Conservation (phyloP, 2,797 vertebrate genomes). For the Poecilia picta region DNA sequence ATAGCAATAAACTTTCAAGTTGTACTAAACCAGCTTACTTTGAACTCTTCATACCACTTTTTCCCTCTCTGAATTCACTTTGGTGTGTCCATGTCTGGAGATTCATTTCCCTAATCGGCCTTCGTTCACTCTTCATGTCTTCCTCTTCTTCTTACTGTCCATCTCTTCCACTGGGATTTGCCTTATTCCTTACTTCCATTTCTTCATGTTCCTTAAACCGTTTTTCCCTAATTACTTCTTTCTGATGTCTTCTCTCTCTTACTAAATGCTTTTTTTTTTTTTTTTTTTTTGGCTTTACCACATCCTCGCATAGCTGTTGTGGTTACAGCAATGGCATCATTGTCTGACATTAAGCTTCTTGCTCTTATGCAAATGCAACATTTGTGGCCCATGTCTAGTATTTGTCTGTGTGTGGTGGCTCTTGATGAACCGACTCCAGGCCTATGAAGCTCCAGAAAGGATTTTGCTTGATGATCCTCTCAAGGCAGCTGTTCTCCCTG, state of each 20-base stretch:
- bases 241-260: slow-evolving; percentile 41
- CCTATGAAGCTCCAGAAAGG: too few species aligned
- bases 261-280: slow-evolving; percentile 58
- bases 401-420: too few species aligned
- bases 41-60: background rate
- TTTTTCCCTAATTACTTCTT: slow-evolving; percentile 62
- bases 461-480: too few species aligned
- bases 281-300: slow-evolving; percentile 46
- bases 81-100: slow-evolving; percentile 6
- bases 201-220: slow-evolving; percentile 41
- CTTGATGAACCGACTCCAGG: too few species aligned
- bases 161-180: slow-evolving; percentile 33
- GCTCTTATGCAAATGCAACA: slow-evolving; percentile 7
- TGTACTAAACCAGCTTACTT: slow-evolving; percentile 17
- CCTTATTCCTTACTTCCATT: slow-evolving; percentile 29
- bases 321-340: slow-evolving; percentile 34
- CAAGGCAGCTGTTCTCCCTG: too few species aligned
- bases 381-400: too few species aligned
- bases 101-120: slow-evolving; percentile 24
- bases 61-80: slow-evolving; percentile 8
- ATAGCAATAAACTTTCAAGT: slow-evolving; percentile 2
- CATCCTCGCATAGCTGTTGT: slow-evolving; percentile 21
- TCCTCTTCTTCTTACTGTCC: slow-evolving; percentile 15
- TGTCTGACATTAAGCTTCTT: slow-evolving; percentile 67
- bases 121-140: slow-evolving; percentile 27